Evolutionary conservation across 1,140 invertebrate species (phyloP).

Genomic region (Hylyphantes graminicola): DNA sequence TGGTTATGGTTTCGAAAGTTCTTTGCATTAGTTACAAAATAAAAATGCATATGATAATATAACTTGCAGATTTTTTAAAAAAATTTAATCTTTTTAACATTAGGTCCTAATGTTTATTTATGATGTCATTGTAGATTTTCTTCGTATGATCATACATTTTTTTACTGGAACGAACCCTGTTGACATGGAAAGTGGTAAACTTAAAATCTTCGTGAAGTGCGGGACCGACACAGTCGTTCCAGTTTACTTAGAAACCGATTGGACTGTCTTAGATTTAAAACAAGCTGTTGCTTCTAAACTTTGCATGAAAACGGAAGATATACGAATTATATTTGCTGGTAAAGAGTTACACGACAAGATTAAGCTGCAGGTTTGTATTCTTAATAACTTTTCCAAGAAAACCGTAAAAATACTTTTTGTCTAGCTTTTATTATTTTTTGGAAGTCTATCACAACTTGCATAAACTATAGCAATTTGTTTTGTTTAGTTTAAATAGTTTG

Average conservation of each 20-base stretch:
- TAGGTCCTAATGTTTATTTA: conserved; percentile 10
- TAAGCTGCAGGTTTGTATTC: conserved; percentile 74
- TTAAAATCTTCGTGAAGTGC: conserved; percentile 53
- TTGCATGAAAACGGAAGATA: conserved; percentile 76
- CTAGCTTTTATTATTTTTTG: not conserved
- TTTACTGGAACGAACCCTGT: not conserved
- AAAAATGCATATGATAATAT: no score
- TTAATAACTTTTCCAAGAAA: not conserved
- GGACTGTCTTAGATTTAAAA: conserved; percentile 81
- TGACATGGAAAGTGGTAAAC: conserved; percentile 36
- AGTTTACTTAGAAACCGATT: conserved; percentile 79
- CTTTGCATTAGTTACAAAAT: no score
- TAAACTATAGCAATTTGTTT: not conserved
- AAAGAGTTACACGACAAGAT: conserved; percentile 82
- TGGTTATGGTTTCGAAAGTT: no score
- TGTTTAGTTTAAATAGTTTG: no score
- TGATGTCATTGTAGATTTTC: conserved; percentile 22
- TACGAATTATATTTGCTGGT: conserved; percentile 87
- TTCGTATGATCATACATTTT: conserved; percentile 23
- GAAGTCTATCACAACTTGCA: not conserved
- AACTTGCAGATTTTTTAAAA: not conserved
- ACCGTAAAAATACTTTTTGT: not conserved
- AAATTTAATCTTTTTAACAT: not conserved
- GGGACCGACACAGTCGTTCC: conserved; percentile 71
- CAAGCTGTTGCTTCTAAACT: conserved; percentile 78